phyloP scores from a whole-genome alignment of 2,888 invertebrate species.

The Bellardia bayeri region DNA sequence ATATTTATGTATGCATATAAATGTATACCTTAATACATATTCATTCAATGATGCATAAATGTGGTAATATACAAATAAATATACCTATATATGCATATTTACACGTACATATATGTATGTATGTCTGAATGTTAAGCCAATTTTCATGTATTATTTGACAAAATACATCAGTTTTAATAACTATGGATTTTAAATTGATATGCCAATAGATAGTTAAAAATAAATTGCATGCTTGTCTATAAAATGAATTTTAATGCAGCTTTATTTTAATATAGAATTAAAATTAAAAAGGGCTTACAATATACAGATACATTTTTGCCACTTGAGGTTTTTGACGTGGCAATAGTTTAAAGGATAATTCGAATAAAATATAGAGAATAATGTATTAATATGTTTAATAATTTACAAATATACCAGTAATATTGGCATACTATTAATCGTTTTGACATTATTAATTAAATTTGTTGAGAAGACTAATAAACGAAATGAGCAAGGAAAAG shows the following conservation, averaged over 20 bases:
- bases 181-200: conserved; percentile 22
- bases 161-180: conserved; percentile 28
- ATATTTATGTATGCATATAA: background rate
- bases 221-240: conserved; percentile 18
- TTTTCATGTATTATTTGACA: conserved; percentile 40
- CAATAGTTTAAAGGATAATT: no score
- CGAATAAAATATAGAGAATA: no score
- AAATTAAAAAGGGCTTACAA: background rate
- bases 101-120: background rate
- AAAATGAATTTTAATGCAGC: conserved; percentile 17
- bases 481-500: no score
- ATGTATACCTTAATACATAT: no score
- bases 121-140: conserved; percentile 26
- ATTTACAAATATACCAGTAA: no score
- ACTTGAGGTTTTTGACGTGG: no score
- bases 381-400: no score
- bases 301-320: background rate
- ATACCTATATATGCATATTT: background rate
- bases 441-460: no score
- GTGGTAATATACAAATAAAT: background rate
- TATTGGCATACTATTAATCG: no score
- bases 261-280: conserved; percentile 17
- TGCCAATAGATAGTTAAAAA: conserved; percentile 8
- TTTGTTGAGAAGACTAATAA: no score
- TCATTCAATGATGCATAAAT: conserved; percentile 7